Evolutionary conservation across 2,888 invertebrate species (phyloP).

Genomic region (Trissolcus japonicus): DNA sequence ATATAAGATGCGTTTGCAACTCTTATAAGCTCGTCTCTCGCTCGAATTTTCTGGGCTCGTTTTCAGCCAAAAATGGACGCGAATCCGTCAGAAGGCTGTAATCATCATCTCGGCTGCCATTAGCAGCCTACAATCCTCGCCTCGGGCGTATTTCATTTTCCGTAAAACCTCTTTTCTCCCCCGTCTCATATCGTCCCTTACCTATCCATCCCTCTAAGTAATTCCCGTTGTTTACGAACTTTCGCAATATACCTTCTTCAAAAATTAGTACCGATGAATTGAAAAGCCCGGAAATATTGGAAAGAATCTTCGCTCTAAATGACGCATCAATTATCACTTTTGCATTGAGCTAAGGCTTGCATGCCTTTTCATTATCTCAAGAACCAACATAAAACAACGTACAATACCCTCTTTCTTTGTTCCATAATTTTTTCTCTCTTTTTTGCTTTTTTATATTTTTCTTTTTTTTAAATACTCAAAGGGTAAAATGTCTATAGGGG

Average conservation of each 20-base stretch:
- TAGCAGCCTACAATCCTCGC: conserved; percentile 43
- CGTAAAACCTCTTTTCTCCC: conserved; percentile 34
- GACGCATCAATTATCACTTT: conserved; percentile 40
- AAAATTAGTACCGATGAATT: conserved; percentile 27
- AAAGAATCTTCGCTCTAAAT: conserved; percentile 26
- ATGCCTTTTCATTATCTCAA: conserved; percentile 40
- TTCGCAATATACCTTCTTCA: conserved; percentile 17
- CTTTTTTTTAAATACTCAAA: no score
- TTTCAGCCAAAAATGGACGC: conserved; percentile 50
- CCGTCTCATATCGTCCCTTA: neutral
- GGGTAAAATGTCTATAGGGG: no score
- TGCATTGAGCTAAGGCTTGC: conserved; percentile 34
- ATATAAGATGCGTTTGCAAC: conserved; percentile 12
- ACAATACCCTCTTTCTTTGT: conserved; percentile 24
- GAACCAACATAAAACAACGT: conserved; percentile 22
- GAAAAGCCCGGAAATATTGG: conserved; percentile 24
- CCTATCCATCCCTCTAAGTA: conserved; percentile 32
- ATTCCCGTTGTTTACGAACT: conserved; percentile 48
- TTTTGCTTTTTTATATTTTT: neutral
- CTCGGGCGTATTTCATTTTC: conserved; percentile 56
- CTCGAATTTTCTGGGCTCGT: conserved; percentile 29
- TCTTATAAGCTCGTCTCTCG: conserved; percentile 15
- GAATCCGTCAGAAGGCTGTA: conserved; percentile 45
- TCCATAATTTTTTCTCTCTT: conserved; percentile 1
- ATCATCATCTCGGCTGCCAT: conserved; percentile 52